Evolutionary conservation across 2,888 invertebrate species (phyloP), one percentile per base, ranked within the genome.

Genomic region (Tuta absoluta): DNA sequence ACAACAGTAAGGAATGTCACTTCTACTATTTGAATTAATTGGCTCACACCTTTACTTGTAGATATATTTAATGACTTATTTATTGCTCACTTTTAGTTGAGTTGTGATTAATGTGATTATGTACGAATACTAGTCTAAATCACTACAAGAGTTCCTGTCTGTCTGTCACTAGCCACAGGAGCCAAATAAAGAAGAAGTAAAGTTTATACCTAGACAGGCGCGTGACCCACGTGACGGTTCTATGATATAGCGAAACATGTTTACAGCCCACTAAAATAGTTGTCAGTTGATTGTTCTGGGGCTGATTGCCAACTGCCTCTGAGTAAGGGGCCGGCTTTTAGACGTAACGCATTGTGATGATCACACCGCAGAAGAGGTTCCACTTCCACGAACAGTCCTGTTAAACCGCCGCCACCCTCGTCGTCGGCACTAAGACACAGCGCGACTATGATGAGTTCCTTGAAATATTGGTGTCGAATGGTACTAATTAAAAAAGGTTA

Each of bases 231-330:
- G 60, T 63, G 59, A 63, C 49, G 38, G 14, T 28, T 61, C 61
- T 66, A 63, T 66, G 66, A 66, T 66, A 57, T 63, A 63, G 63
- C 61, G 21, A 56, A 61, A 56, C 66, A 64, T 77, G 77, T 79
- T 74, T 79, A 78, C 74, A 72, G 76, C 73, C 72, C 75, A 71
- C 77, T 70, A 77, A 80, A 82, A 81, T 82, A 81, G 81, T 78
- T 68, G 72, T 76, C 74, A 75, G 73, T 73, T 73, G 72, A 67
- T 67, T 68, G 75, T 75, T 76, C 74, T 77, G 76, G 80, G 81
- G 82, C 79, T 79, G 78, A 80, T 79, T 85, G 84, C 84, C 85
- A 85, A 81, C 77, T 51, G 62, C 62, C 63, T 58, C 63, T 64
- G 64, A 63, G 67, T 67, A 69, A 69, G 69, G 68, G 69, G 56